phyloP scores from a whole-genome alignment of 2,797 vertebrate genomes.

The Hippocampus kuda region DNA sequence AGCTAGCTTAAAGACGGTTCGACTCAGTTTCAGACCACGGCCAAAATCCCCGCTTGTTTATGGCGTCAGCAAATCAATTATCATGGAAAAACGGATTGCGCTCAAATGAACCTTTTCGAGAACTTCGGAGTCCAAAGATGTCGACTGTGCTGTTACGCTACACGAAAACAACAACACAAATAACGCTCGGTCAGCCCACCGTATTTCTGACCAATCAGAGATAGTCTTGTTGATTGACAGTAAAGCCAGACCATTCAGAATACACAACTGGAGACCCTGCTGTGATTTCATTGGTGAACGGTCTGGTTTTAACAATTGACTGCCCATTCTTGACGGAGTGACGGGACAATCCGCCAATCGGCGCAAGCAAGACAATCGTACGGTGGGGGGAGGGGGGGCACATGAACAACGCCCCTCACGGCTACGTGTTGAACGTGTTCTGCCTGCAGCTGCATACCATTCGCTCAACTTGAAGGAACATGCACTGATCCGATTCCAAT shows the following conservation, averaged over 20 bases:
- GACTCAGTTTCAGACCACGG: too few relatives aligned
- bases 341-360: background rate
- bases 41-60: background rate
- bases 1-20: background rate
- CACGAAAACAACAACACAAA: conserved; percentile 68
- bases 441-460: background rate
- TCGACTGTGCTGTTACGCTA: conserved; percentile 42
- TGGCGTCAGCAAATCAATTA: background rate
- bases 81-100: background rate
- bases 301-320: background rate
- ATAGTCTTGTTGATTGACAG: conserved; percentile 2
- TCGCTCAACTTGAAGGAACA: background rate
- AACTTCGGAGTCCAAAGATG: conserved; percentile 45
- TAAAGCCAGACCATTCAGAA: conserved; percentile 7
- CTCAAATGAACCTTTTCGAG: background rate
- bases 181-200: conserved; percentile 20
- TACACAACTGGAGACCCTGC: accelerated
- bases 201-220: conserved; percentile 42
- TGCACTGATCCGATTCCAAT: background rate
- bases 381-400: too few relatives aligned
- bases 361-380: background rate
- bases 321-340: background rate
- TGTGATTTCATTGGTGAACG: background rate
- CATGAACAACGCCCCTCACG: background rate
- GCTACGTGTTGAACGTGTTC: background rate